Evolutionary conservation across 2,797 vertebrate species (phyloP), one percentile per base, ranked within the genome.

Genomic region (Vultur gryphus): DNA sequence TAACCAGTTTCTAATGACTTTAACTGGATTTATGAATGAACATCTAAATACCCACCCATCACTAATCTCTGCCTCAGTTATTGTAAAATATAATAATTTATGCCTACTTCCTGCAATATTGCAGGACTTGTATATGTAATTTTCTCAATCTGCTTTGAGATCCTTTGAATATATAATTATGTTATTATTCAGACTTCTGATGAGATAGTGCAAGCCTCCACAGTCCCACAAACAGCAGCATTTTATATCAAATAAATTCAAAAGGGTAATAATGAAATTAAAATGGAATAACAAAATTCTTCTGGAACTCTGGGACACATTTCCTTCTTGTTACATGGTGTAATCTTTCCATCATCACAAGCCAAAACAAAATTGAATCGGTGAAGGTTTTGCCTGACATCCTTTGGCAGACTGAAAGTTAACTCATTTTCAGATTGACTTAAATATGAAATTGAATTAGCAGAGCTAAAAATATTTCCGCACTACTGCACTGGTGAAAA

Each of bases 391-490:
- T 95, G 58, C 69, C 57, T 87, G 88, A 54, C 35, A 76, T 94
- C 73, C 79, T 95, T 96, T 83, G 94, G 73, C 86, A 95, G 80
- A 52, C 79, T 64, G 62, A 87, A 95, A 92, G 64, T 73, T 89
- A 95, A 94, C 69, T 92, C 31, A 57, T 94, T 96, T 95, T 92
- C 57, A 70, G 84, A 81, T 81, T 84, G 89, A 95, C 95, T 97
- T 95, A 92, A 94, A 96, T 94, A 85, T 70, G 44, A 90, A 90
- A 95, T 93, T 90, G 69, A 93, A 91, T 97, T 84, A 91, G 28
- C 4, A 3, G 55, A 78, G 86, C 96, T 97, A 97, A 96, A 97
- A 97, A 97, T 96, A 96, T 24, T 79, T 67, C 72, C 72, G 79
- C 92, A 83, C 43, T 35, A 29, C 84, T 71, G 83, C 84, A 70